These are phyloP conservation scores for Lepetodrilus schrolli DNA, from an alignment of 2,888 invertebrate species.

Conservation along the genomic window DNA sequence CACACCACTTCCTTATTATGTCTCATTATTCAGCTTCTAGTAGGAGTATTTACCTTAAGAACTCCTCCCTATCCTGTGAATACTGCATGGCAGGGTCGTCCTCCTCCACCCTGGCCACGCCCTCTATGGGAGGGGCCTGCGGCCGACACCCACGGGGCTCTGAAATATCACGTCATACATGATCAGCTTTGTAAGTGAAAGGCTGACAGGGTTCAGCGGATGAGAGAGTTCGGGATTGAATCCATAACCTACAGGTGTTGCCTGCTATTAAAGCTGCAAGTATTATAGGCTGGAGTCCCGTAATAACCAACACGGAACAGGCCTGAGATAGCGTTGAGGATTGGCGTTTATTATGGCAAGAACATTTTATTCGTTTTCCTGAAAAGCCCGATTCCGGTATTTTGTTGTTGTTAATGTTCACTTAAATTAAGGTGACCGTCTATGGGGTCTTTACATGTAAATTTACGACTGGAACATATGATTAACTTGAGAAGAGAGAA, in stretches of 20 bases:
- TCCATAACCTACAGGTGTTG: slow-evolving; percentile 13
- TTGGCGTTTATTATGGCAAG: not conserved
- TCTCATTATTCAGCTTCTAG: too few species aligned
- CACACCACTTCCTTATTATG: too few species aligned
- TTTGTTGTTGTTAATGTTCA: too few species aligned
- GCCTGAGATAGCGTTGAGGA: not conserved
- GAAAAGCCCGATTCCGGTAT: slow-evolving; percentile 6
- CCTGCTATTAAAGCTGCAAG: not conserved
- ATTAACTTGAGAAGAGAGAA: not conserved
- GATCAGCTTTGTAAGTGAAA: not conserved
- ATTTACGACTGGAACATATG: not conserved
- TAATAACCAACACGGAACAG: not conserved
- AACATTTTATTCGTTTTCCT: not conserved
- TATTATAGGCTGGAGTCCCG: not conserved
- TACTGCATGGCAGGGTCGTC: slow-evolving; percentile 27
- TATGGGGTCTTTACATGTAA: not conserved
- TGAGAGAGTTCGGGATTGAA: not conserved
- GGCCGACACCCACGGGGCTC: not conserved
- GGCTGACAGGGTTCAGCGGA: not conserved
- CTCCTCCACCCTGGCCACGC: slow-evolving; percentile 4
- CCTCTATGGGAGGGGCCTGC: not conserved
- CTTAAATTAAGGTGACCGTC: too few species aligned
- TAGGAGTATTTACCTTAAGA: slow-evolving; percentile 37
- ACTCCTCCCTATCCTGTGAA: slow-evolving; percentile 35
- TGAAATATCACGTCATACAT: not conserved